phyloP scores from a whole-genome alignment of 2,797 vertebrate genomes.

The Mus caroli region DNA sequence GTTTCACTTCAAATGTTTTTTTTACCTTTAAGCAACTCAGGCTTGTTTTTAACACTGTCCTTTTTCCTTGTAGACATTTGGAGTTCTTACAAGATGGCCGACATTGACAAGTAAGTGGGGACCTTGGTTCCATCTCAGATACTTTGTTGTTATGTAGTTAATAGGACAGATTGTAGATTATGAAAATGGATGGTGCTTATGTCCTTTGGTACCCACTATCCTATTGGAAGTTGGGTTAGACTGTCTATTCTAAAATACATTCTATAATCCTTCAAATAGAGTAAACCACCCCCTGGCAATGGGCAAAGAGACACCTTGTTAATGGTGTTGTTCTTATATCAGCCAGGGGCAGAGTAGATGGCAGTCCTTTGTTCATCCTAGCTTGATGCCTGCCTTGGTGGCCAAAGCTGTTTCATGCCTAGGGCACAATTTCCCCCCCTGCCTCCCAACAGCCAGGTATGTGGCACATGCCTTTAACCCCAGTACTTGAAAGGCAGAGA shows the following conservation, averaged over 20 bases:
- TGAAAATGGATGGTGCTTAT: constrained; percentile 43
- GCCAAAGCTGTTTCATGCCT: constrained; percentile 39
- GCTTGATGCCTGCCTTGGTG: constrained; percentile 17
- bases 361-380: constrained; percentile 21
- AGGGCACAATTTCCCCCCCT: not conserved
- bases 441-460: not conserved
- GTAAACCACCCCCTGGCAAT: not conserved
- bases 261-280: constrained; percentile 35
- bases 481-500: not conserved
- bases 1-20: constrained; percentile 57
- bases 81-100: constrained; percentile 94
- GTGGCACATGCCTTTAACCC: not conserved
- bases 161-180: constrained; percentile 23
- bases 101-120: constrained; percentile 98
- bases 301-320: constrained; percentile 25
- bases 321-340: not conserved
- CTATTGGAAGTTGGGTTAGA: constrained; percentile 1
- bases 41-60: constrained; percentile 66
- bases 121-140: constrained; percentile 31
- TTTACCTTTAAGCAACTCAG: constrained; percentile 35
- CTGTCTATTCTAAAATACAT: constrained; percentile 29
- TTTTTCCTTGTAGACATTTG: constrained; percentile 87
- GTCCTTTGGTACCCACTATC: not conserved
- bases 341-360: not conserved
- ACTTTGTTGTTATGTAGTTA: constrained; percentile 46